These are phyloP conservation scores for Tragelaphus imberbis DNA, from an alignment of 2,113 vertebrate species.

Conservation along the genomic window DNA sequence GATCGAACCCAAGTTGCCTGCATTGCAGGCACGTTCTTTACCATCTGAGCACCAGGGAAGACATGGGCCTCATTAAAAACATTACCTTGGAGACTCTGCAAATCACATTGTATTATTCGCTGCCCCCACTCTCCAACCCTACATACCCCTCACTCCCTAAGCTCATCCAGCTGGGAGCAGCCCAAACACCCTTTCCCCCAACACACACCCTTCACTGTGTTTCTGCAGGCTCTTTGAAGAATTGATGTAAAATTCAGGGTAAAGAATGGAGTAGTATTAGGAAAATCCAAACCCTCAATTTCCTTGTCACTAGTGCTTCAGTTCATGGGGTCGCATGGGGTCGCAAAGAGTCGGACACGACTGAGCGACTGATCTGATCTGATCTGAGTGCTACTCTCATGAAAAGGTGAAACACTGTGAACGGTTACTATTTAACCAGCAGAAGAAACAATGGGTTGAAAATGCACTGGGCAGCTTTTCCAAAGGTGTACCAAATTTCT, in stretches of 20 bases:
- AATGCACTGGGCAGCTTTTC: neutral
- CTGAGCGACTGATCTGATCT: no score
- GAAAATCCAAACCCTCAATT: neutral
- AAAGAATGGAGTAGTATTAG: neutral
- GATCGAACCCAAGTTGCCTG: neutral
- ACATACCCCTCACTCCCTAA: neutral
- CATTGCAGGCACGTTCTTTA: neutral
- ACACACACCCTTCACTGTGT: neutral
- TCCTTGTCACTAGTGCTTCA: neutral
- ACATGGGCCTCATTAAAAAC: neutral
- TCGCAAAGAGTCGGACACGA: no score
- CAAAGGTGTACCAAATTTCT: neutral
- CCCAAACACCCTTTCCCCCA: neutral
- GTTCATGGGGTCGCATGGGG: no score
- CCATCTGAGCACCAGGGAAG: neutral
- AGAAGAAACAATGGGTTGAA: slow-evolving; percentile 15
- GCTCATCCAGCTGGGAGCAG: neutral
- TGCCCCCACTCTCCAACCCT: neutral
- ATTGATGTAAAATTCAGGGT: neutral
- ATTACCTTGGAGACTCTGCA: neutral
- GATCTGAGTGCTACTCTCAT: neutral
- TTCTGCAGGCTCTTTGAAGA: neutral
- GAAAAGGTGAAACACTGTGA: neutral
- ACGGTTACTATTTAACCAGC: neutral
- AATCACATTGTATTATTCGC: neutral